Conservation (phyloP, 2,888 invertebrate species). For the Carcina quercana region DNA sequence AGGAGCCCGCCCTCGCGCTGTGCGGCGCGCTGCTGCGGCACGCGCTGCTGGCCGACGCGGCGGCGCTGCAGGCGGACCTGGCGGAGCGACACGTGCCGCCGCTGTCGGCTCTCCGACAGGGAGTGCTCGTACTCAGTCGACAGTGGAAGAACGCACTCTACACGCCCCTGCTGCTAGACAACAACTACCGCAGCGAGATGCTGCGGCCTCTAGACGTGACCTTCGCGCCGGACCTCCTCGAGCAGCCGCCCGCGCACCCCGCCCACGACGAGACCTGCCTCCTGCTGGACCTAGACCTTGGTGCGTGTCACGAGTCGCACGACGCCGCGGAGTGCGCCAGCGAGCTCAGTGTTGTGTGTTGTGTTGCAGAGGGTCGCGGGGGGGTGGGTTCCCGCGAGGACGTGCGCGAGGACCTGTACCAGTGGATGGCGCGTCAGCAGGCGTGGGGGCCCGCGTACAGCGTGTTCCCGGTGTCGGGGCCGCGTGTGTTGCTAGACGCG, state of each 20-base stretch:
- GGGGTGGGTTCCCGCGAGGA: constrained; percentile 78
- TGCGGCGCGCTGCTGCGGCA: constrained; percentile 91
- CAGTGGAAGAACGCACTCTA: constrained; percentile 98
- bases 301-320: too few relatives aligned
- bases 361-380: constrained; percentile 79
- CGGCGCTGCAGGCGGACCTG: constrained; percentile 87
- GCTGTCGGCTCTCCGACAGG: constrained; percentile 92
- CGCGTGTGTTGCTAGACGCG: constrained; percentile 90
- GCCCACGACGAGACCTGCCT: constrained; percentile 61
- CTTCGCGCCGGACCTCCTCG: constrained; percentile 89
- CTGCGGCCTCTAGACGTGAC: constrained; percentile 90
- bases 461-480: constrained; percentile 86
- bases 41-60: constrained; percentile 83
- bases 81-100: constrained; percentile 89
- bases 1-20: constrained; percentile 96
- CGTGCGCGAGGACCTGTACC: constrained; percentile 91
- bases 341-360: neutral
- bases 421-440: constrained; percentile 97
- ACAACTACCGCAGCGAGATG: constrained; percentile 89
- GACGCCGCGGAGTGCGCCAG: constrained; percentile 68
- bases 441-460: constrained; percentile 75
- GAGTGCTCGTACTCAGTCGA: constrained; percentile 95
- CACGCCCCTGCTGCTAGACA: constrained; percentile 91
- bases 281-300: constrained; percentile 60
- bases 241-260: constrained; percentile 62